These are phyloP conservation scores for Caenorhabditis zanzibari DNA, from an alignment of 2,888 invertebrate species.

Conservation along the genomic window DNA sequence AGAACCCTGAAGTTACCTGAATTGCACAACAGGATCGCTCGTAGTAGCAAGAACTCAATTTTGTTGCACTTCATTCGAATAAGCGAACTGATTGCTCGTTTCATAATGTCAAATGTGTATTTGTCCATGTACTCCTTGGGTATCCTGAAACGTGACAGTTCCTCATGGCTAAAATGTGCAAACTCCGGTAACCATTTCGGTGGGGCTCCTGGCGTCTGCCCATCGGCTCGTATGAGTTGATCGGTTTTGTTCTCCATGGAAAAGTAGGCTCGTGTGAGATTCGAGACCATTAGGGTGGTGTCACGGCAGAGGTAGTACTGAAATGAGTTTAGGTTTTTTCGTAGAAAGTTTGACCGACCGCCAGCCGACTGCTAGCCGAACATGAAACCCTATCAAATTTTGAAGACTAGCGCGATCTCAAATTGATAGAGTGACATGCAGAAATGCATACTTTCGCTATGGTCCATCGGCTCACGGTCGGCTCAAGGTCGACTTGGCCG, in stretches of 20 bases:
- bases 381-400: no score
- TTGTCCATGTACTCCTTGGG: constrained; percentile 5
- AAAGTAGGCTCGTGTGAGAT: constrained; percentile 34
- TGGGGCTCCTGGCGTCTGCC: not conserved
- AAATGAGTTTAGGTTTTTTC: constrained; percentile 2
- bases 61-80: constrained; percentile 37
- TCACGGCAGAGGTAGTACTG: constrained; percentile 57
- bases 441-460: no score
- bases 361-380: no score
- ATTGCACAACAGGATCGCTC: constrained; percentile 51
- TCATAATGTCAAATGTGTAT: constrained; percentile 21
- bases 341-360: not conserved
- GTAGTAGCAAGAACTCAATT: constrained; percentile 52
- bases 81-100: constrained; percentile 24
- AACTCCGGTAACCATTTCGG: not conserved
- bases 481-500: no score
- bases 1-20: no score
- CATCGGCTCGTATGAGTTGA: constrained; percentile 40
- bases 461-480: no score
- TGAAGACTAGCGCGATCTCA: no score
- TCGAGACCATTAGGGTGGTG: constrained; percentile 50
- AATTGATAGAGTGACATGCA: no score
- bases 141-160: constrained; percentile 1
- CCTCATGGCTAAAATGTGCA: no score
- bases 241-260: constrained; percentile 44